phyloP scores from a whole-genome alignment of 2,888 invertebrate genomes.

The Eilema griseolum region DNA sequence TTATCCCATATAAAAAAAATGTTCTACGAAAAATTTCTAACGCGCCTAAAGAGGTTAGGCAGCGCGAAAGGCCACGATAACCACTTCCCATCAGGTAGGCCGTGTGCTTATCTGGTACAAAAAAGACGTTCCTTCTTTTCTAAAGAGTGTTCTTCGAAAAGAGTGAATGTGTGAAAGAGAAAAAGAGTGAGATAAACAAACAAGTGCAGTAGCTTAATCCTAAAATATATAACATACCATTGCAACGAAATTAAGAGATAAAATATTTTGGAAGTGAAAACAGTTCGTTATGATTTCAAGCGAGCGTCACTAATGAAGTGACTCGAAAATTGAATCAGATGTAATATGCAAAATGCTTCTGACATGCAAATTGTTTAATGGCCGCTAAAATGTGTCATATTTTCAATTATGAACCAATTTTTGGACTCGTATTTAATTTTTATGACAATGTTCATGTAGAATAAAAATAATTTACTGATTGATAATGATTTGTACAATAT shows the following conservation, averaged over 20 bases:
- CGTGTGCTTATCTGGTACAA: too few relatives aligned
- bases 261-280: conserved; percentile 37
- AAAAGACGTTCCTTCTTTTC: too few relatives aligned
- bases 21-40: too few relatives aligned
- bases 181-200: too few relatives aligned
- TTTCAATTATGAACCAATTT: conserved; percentile 18
- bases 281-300: conserved; percentile 39
- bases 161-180: too few relatives aligned
- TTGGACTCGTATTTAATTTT: not conserved
- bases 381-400: conserved; percentile 24
- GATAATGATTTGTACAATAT: not conserved
- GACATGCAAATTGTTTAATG: conserved; percentile 36
- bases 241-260: conserved; percentile 23
- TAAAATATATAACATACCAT: conserved; percentile 20
- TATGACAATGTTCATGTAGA: not conserved
- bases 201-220: too few relatives aligned
- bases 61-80: too few relatives aligned
- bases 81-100: too few relatives aligned
- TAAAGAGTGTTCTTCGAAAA: too few relatives aligned
- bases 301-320: conserved; percentile 51
- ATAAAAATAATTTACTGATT: not conserved
- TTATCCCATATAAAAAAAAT: too few relatives aligned
- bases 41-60: too few relatives aligned
- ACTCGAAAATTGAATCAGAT: conserved; percentile 44
- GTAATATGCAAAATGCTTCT: conserved; percentile 44